Base-by-base conservation (phyloP, 2,888 invertebrate species). In the Ophonus ardosiacus region DNA sequence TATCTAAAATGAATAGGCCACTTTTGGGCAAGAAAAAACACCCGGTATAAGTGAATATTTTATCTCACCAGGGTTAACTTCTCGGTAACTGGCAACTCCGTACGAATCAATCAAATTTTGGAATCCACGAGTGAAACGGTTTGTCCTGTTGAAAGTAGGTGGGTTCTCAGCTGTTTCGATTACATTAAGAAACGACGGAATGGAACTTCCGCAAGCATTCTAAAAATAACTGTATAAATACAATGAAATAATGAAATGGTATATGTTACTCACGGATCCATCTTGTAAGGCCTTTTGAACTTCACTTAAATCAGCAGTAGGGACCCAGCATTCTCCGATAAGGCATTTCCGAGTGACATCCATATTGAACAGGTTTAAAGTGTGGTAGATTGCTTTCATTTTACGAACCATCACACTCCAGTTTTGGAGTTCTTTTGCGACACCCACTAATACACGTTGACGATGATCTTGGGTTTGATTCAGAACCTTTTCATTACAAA, bases 331-430 rank as follows among this genome's bases (percentile, higher is more conserved):
- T 91, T 98, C 97, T 0, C 96, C 97, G 87, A 98, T 97, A 38
- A 97, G 93, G 90, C 97, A 97, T 90, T 97, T 97, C 91, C 96
- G 96, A 0, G 97, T 96, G 7, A 97, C 96, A 90, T 98, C 98
- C 93, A 97, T 94, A 90, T 96, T 98, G 92, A 98, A 98, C 92
- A 97, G 94, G 92, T 98, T 98, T 88, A 98, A 93, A 0, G 97
- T 97, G 90, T 98, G 97, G 91, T 98, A 98, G 89, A 98, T 98
- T 1, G 98, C 98, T 90, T 98, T 98, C 93, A 97, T 97, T 90
- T 97, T 97, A 18, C 95, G 93, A 13, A 97, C 97, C 90, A 96
- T 97, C 74, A 97, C 94, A 91, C 95, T 95, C 98, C 98, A 98
- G 81, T 96, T 96, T 89, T 96, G 96, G 87, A 98, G 93, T 90